Base-by-base conservation (phyloP, 2,113 vertebrate species). In the Calidris pygmaea region DNA sequence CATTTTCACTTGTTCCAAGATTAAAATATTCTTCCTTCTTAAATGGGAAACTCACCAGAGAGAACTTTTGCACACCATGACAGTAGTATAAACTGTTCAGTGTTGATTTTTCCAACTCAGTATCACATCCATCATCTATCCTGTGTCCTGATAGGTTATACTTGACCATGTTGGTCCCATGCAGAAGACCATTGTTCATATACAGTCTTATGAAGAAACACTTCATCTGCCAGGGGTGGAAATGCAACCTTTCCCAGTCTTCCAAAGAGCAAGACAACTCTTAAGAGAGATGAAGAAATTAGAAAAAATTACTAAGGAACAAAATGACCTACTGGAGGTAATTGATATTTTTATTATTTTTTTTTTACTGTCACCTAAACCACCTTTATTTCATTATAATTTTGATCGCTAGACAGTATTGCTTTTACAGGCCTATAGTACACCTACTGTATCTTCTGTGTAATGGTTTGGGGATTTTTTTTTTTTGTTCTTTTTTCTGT, bases 291-390 rank as follows among this genome's bases (percentile, higher is more conserved):
- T 99, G 65, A 98, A 98, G 80, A 97, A 98, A 39, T 93, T 99
- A 88, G 99, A 99, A 96, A 98, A 98, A 96, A 97, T 98, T 53
- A 98, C 98, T 43, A 96, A 96, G 65, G 97, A 99, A 63, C 98
- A 99, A 87, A 98, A 96, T 16, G 67, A 96, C 10, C 86, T 98
- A 26, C 93, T 99, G 71, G 98, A 98, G 99, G 99, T 99, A 97
- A 97, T 90, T 18, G 3, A 27, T 60, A 75, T 26, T 26, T 52
- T 50, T 15, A 13, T 55, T 55, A 12, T 23, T 66, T 37, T 70
- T 70, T n/a, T 53, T 53, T 53, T 18, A 9, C 5, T 6, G 50
- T 88, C 39, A 32, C 23, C 34, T 70, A 37, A 84, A 80, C 23
- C 26, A 45, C 20, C 9, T 45, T 66, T 48, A 34, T 68, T 87